phyloP scores from a whole-genome alignment of 2,797 vertebrate species.

The Fringilla coelebs region DNA sequence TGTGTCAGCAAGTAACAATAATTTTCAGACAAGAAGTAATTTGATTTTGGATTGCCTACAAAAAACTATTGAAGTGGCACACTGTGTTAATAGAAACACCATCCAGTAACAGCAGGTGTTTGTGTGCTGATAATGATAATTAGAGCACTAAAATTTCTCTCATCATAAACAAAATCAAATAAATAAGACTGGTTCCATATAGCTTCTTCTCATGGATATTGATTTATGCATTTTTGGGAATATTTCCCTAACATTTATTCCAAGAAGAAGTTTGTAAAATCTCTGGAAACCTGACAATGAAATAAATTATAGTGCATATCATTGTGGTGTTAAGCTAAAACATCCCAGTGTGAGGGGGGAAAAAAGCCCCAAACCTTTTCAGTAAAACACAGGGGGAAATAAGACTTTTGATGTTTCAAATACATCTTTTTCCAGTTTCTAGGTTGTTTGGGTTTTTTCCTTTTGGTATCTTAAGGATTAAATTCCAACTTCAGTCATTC shows the following conservation, averaged over 20 bases:
- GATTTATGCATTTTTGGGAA: background rate
- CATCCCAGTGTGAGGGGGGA: rapidly evolving
- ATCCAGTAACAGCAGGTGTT: conserved; percentile 46
- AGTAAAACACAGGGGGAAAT: background rate
- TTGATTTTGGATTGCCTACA: conserved; percentile 32
- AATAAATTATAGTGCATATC: background rate
- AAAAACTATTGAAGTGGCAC: conserved; percentile 37
- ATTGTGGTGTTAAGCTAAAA: background rate
- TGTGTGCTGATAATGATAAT: conserved; percentile 55
- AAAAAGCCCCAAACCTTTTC: background rate
- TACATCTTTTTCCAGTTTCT: background rate
- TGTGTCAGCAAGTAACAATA: background rate
- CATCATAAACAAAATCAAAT: conserved; percentile 7
- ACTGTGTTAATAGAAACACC: conserved; percentile 12
- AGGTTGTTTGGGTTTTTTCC: background rate
- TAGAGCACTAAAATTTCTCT: conserved; percentile 17
- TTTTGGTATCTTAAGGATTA: background rate
- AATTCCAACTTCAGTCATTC: background rate
- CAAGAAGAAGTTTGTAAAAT: background rate
- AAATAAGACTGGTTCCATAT: background rate
- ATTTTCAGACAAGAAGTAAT: conserved; percentile 44
- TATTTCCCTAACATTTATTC: background rate
- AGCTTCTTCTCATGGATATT: background rate
- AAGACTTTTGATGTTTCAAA: background rate
- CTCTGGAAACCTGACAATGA: background rate